Evolutionary conservation across 2,113 vertebrate species (phyloP).

Genomic region (Chloroceryle aenea): DNA sequence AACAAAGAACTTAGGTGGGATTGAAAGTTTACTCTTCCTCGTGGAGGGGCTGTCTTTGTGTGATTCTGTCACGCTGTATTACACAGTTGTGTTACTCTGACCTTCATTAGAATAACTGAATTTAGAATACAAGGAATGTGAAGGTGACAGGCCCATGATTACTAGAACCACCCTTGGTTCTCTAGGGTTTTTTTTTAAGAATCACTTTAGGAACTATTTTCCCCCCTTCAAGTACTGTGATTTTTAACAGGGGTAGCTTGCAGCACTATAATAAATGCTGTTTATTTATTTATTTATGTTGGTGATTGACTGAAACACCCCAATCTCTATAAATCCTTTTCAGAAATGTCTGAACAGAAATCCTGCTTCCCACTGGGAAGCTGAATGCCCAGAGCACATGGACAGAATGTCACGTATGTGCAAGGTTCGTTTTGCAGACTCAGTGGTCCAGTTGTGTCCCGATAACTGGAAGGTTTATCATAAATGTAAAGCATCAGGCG

Average conservation of each 20-base stretch:
- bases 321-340: no score
- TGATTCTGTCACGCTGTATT: background rate
- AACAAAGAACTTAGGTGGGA: background rate
- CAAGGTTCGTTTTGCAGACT: background rate
- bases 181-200: background rate
- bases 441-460: background rate
- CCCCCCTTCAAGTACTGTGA: background rate
- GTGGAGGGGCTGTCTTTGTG: fast-evolving
- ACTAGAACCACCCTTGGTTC: background rate
- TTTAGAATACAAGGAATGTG: background rate
- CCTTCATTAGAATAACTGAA: background rate
- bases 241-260: background rate
- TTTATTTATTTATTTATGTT: no score
- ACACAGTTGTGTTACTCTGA: background rate
- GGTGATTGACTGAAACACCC: background rate
- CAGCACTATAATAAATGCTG: background rate
- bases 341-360: background rate
- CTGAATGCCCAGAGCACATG: background rate
- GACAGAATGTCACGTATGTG: background rate
- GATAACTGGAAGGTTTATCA: background rate
- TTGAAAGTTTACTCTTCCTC: background rate
- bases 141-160: background rate
- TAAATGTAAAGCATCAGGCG: background rate
- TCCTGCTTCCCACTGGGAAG: background rate
- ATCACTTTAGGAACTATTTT: background rate